Evolutionary conservation across 2,797 vertebrate genomes (phyloP).

Genomic region (Gadopsis marmoratus): DNA sequence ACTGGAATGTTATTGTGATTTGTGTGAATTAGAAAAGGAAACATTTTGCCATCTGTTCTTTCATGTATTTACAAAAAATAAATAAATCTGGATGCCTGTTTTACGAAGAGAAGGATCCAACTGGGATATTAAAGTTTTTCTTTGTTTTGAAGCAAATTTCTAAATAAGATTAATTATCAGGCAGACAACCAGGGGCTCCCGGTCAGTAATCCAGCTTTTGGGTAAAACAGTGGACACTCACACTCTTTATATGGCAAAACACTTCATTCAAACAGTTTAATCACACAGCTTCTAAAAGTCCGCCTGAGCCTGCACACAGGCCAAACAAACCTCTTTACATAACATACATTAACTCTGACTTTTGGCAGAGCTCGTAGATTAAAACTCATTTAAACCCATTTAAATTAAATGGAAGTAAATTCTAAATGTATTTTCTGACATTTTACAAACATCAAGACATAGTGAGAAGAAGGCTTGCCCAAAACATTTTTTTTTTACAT

Average conservation of each 20-base stretch:
- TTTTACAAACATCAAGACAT: slow-evolving; percentile 26
- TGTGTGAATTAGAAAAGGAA: too few relatives aligned
- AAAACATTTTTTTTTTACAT: too few relatives aligned
- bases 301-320: not conserved
- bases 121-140: too few relatives aligned
- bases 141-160: not conserved
- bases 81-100: too few relatives aligned
- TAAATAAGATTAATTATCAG: not conserved
- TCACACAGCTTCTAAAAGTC: slow-evolving; percentile 30
- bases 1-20: too few relatives aligned
- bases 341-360: not conserved
- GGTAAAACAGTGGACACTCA: not conserved
- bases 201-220: not conserved
- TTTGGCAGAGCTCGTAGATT: not conserved
- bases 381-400: not conserved
- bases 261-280: slow-evolving; percentile 14
- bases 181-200: not conserved
- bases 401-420: not conserved
- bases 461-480: slow-evolving; percentile 6
- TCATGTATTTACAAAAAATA: too few relatives aligned
- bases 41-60: too few relatives aligned
- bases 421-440: not conserved
- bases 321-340: not conserved
- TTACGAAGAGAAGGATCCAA: too few relatives aligned
- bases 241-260: not conserved